A percentile compares a stretch with the other conserved stretches of the same genome.
Conservation (phyloP, 2,113 vertebrate genomes). For the Phocoena sinus region DNA sequence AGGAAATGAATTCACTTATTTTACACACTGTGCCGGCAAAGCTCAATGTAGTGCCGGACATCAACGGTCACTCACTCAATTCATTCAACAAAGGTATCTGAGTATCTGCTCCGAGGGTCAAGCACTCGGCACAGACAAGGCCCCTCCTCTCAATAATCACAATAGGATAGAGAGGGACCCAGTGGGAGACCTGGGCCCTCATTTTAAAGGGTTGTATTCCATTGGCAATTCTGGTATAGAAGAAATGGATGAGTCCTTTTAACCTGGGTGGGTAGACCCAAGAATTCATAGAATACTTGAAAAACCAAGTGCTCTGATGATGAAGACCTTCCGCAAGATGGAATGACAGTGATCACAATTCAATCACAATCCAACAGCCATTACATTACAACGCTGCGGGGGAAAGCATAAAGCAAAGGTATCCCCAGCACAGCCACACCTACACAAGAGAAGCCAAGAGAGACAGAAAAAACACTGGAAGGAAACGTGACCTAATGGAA, state of each 20-base stretch:
- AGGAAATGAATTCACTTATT: accelerated
- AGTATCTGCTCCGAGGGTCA: neutral
- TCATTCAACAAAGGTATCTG: neutral
- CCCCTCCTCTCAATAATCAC: neutral
- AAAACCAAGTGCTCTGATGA: no score
- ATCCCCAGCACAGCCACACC: accelerated
- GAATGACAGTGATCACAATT: accelerated
- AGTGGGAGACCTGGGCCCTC: neutral
- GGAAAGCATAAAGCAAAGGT: accelerated
- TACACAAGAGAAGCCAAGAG: accelerated
- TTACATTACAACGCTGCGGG: accelerated
- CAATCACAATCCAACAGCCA: accelerated
- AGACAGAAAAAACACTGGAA: neutral
- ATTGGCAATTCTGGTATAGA: no score
- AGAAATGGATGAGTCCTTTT: neutral
- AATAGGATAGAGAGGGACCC: neutral
- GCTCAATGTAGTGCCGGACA: accelerated
- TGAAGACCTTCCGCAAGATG: neutral
- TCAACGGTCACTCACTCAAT: accelerated
- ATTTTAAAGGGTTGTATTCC: neutral
- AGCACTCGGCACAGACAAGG: neutral
- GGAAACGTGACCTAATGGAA: accelerated
- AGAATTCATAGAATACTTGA: neutral
- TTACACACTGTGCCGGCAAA: neutral
- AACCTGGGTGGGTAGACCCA: accelerated